Conservation (phyloP, 2,113 vertebrate genomes). For the Phaethornis superciliosus region DNA sequence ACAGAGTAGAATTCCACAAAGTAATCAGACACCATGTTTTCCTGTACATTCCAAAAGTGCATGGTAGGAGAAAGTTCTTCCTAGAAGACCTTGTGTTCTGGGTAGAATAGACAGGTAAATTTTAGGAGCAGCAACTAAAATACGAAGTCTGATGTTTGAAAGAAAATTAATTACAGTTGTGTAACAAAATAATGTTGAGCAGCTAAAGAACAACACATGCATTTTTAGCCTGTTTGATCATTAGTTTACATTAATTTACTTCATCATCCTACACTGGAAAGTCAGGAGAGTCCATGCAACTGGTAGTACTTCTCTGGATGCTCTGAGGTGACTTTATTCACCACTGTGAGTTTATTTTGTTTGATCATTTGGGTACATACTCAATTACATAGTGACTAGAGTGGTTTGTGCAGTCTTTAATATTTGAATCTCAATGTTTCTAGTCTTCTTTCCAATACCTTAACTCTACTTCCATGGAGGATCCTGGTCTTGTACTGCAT, state of each 20-base stretch:
- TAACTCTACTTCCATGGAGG: not conserved
- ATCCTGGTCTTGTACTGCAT: not conserved
- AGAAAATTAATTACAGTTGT: not conserved
- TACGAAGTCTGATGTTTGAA: not conserved
- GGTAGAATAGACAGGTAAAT: not conserved
- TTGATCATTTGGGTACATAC: not conserved
- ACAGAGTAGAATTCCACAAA: not conserved
- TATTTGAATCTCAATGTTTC: not conserved
- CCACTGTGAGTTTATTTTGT: not conserved
- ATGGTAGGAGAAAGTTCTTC: not conserved
- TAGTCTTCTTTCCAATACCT: not conserved
- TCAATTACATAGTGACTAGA: rapidly evolving
- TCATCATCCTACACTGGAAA: not conserved
- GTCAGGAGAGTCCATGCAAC: not conserved
- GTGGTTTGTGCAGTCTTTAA: not conserved
- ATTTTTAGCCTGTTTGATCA: not conserved
- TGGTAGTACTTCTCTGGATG: not conserved
- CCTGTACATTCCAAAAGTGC: not conserved
- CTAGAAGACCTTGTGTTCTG: not conserved
- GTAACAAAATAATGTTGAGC: not conserved
- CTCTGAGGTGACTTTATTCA: not conserved
- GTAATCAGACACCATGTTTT: not conserved
- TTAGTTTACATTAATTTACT: not conserved
- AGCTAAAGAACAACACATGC: not conserved
- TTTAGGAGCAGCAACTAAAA: not conserved